These are phyloP conservation scores for Caranx melampygus DNA, from an alignment of 2,113 vertebrate species.

Conservation along the genomic window DNA sequence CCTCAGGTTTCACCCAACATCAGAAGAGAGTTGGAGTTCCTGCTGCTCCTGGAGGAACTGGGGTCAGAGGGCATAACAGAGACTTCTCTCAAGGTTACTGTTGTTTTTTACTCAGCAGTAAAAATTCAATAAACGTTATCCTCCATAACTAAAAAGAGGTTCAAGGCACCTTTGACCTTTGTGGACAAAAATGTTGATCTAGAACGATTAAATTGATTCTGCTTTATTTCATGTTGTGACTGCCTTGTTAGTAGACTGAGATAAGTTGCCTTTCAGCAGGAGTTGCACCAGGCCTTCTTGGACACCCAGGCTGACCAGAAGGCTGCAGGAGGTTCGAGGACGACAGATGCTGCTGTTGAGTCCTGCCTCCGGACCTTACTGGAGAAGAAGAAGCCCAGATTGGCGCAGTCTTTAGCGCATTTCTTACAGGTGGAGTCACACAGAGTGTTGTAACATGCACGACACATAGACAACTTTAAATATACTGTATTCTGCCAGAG, in stretches of 20 bases:
- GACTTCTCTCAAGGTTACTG: constrained; percentile 84
- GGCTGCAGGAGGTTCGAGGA: constrained; percentile 44
- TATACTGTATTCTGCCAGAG: no score
- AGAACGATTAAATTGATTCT: background rate
- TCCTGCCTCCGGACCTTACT: constrained; percentile 86
- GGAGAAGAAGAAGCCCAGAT: constrained; percentile 82
- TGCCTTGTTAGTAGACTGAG: background rate
- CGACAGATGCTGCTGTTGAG: constrained; percentile 70
- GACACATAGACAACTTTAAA: no score
- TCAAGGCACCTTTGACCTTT: background rate
- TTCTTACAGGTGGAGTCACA: constrained; percentile 82
- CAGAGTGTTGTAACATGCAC: no score
- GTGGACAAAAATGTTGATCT: background rate
- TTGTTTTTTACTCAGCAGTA: background rate
- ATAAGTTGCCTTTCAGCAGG: constrained; percentile 77
- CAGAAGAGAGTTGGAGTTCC: constrained; percentile 89
- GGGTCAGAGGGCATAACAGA: constrained; percentile 83
- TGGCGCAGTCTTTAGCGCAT: constrained; percentile 85
- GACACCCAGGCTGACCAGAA: constrained; percentile 60
- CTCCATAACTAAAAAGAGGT: background rate
- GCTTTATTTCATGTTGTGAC: background rate
- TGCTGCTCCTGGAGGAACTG: constrained; percentile 91
- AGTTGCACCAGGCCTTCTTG: constrained; percentile 87
- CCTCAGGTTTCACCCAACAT: constrained; percentile 77
- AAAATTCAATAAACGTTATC: no score